Base-by-base conservation (phyloP, 1,140 invertebrate genomes). In the Xylocopa sonorina region DNA sequence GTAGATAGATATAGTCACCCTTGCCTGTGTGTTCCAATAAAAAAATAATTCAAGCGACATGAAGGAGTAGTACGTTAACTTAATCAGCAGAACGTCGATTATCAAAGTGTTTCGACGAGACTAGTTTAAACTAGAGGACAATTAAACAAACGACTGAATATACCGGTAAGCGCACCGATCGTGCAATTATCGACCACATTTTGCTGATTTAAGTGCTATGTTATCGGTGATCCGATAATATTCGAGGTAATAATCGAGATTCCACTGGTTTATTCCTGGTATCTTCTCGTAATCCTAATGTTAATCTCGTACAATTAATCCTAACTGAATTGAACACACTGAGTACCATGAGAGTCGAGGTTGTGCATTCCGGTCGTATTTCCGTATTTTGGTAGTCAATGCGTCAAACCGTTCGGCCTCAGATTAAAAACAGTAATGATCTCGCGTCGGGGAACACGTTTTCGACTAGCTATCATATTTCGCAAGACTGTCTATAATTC, bases 1-100 rank as follows among this genome's bases (percentile, higher is more conserved):
- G 51, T 68, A 78, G 74, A 43, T 68, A 78, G 74, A 67, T 74
- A 82, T 67, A 80, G 75, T 78, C 75, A 78, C 75, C 75, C 75
- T 78, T 78, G 75, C 66, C 75, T 57, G 29, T 50, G 64, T 68
- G 24, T 77, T 77, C 43, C 74, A 60, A 58, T 58, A 53, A 57
- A 48, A 77, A n/a, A 68, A 53, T 77, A 60, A 69, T 71, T 51
- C n/a, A 78, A 78, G 66, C 66, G 43, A 57, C 32, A 53, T 29
- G 58, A 57, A 57, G 55, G 34, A 60, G 38, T 43, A 34, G 16
- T 48, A 60, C 21, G 48, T 71, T 60, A 62, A 71, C 55, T 60
- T 71, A 60, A 62, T 78, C 53, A 58, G 55, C 21, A 50, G 55
- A 78, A 69, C 24, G 24, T 60, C 75, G 43, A 78, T 60, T 71